phyloP scores from a whole-genome alignment of 2,888 invertebrate species.

The Axea sp. region DNA sequence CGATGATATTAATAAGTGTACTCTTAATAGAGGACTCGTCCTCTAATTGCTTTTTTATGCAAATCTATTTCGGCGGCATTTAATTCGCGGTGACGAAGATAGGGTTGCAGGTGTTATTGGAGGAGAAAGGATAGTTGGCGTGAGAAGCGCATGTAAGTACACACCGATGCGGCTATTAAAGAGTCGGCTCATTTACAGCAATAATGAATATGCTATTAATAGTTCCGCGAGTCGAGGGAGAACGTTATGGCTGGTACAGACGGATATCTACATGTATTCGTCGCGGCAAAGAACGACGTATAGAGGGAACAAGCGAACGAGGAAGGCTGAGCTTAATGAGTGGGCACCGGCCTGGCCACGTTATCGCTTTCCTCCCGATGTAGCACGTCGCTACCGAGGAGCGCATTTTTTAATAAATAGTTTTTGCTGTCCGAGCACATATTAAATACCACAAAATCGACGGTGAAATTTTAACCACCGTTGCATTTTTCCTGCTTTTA shows the following conservation, averaged over 20 bases:
- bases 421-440: constrained; percentile 63
- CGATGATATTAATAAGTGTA: constrained; percentile 20
- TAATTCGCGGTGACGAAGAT: constrained; percentile 7
- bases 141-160: constrained; percentile 64
- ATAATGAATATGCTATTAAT: constrained; percentile 78
- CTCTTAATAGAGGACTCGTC: no score
- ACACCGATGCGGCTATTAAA: constrained; percentile 76
- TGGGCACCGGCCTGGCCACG: constrained; percentile 71
- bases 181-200: constrained; percentile 78
- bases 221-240: constrained; percentile 65
- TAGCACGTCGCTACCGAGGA: constrained; percentile 72
- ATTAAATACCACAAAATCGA: constrained; percentile 42
- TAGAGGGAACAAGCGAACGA: constrained; percentile 49
- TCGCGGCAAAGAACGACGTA: constrained; percentile 39
- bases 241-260: constrained; percentile 59
- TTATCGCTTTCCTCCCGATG: constrained; percentile 79
- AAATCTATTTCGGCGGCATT: constrained; percentile 41
- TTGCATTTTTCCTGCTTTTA: constrained; percentile 7
- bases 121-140: constrained; percentile 54
- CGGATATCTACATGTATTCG: constrained; percentile 53
- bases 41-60: constrained; percentile 25
- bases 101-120: constrained; percentile 36
- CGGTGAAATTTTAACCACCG: neutral
- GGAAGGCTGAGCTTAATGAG: constrained; percentile 73
- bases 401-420: constrained; percentile 75